These are phyloP conservation scores for Trachythela sp. DNA, from an alignment of 64 coral and sea anemone species.

Conservation along the genomic window DNA sequence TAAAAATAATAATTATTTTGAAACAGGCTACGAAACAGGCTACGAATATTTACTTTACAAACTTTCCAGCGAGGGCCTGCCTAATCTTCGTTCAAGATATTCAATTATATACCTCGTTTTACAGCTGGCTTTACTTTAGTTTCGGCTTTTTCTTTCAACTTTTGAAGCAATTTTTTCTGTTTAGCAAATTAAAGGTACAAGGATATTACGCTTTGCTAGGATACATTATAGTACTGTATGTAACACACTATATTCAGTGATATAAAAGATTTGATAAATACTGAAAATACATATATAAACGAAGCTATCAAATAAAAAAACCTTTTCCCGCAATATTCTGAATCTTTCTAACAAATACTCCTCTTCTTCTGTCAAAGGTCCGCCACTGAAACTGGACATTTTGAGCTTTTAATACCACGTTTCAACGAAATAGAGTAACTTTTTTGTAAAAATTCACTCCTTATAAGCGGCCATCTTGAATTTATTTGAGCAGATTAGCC, in stretches of 20 bases:
- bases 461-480: neutral
- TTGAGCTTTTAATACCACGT: neutral
- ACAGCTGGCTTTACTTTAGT: conserved; percentile 2
- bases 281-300: too few species aligned
- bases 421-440: neutral
- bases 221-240: too few species aligned
- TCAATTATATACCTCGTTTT: neutral
- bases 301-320: neutral
- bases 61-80: neutral
- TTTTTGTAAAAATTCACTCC: neutral
- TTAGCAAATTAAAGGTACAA: neutral
- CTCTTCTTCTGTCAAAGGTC: conserved; percentile 15
- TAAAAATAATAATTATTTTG: too few species aligned
- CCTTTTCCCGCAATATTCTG: neutral
- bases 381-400: neutral
- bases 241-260: too few species aligned
- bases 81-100: neutral
- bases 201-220: neutral
- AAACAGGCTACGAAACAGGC: too few species aligned
- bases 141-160: conserved; percentile 1
- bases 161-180: neutral
- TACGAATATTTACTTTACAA: too few species aligned
- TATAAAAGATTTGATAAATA: too few species aligned
- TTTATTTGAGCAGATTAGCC: too few species aligned
- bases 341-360: neutral